Percentiles rank a stretch among this genome's conserved stretches.
Conservation (phyloP, 2,797 vertebrate genomes). For the Ibycter americanus region DNA sequence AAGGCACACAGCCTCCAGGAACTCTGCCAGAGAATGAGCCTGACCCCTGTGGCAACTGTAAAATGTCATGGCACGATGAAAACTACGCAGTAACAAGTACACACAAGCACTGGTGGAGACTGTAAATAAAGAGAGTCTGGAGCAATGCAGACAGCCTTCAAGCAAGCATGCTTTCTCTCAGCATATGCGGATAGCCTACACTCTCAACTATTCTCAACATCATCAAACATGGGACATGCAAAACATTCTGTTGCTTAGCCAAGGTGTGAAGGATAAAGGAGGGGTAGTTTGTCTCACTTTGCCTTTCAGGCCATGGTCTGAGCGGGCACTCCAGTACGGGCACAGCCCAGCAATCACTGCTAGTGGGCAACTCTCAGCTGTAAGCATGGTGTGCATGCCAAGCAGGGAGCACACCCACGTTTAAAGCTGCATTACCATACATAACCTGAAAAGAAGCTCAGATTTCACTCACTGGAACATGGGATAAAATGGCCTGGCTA, state of each 20-base stretch:
- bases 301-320: accelerated
- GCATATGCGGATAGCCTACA: accelerated
- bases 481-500: neutral
- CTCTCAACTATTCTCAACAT: neutral
- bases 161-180: accelerated
- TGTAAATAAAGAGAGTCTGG: neutral
- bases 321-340: accelerated
- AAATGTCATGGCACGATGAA: neutral
- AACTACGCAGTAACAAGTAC: neutral
- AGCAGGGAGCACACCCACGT: accelerated
- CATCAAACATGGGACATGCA: accelerated
- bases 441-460: neutral
- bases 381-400: accelerated
- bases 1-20: neutral
- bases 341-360: neutral
- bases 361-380: neutral
- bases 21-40: neutral
- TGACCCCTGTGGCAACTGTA: neutral
- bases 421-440: accelerated
- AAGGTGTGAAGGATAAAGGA: neutral
- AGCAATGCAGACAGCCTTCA: neutral
- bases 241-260: neutral
- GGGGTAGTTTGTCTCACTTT: neutral
- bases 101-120: neutral
- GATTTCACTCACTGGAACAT: neutral